Base-by-base conservation (phyloP, 2,888 invertebrate genomes). In the Caenorhabditis macrosperma region DNA sequence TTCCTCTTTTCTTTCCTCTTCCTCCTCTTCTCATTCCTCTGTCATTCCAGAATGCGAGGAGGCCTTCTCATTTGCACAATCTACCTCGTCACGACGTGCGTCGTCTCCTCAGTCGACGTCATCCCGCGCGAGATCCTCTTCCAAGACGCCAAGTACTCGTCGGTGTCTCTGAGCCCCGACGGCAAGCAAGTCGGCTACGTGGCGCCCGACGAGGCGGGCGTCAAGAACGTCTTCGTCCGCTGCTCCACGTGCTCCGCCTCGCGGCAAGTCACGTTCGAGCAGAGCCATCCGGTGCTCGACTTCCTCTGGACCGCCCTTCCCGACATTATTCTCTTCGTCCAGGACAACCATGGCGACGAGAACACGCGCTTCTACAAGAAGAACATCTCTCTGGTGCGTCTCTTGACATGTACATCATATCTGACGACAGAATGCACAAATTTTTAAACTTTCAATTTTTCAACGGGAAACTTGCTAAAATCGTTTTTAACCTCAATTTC, bases 271-370 rank as follows among this genome's bases (percentile, higher is more conserved):
- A 90, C 90, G 24, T 90, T 88, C 63, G 90, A 90, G 64, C 82
- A 74, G n/a, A 78, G 82, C 44, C 72, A 82, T 22, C 82, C 86
- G n/a, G 85, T 90, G 35, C 77, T 86, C 88, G 89, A 87, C n/a
- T 90, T 88, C 69, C 80, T 86, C 6, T 90, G 88, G 88, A 90
- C 90, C 1, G 88, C 86, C 5, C 81, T 90, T 9, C 86, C 87
- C 10, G 87, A 89, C 46, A 69, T 88, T 9, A 86, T 90, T 50
- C 75, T 90, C n/a, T 90, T 86, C 78, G 77, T 83, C 10, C 88
- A 89, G 59, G 89, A 90, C 78, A 86, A 86, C 64, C 85, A 90
- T 67, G 90, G 90, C 15, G 89, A 90, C 75, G 90, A 90, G 81
- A 90, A 90, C 74, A 86, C 84, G 10, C 82, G 83, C 17, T 83